Evolutionary conservation across 2,888 invertebrate species (phyloP).

Genomic region (Rhopalosiphum nymphaeae): DNA sequence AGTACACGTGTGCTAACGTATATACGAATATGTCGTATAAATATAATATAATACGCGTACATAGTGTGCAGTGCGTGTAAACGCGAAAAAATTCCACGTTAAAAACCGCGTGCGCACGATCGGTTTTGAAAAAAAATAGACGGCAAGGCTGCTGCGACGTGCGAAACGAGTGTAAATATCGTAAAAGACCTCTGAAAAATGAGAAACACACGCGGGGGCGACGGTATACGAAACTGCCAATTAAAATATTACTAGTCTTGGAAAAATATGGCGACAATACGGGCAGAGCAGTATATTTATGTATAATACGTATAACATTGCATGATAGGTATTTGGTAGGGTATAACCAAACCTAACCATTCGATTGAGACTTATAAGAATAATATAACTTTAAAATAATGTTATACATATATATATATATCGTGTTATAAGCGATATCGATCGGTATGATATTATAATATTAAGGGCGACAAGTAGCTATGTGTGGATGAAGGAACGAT

Average conservation of each 20-base stretch:
- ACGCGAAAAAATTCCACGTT: background rate
- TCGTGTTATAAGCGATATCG: background rate
- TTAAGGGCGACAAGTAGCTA: background rate
- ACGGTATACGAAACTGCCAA: conserved; percentile 16
- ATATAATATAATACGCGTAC: background rate
- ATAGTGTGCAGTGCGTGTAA: background rate
- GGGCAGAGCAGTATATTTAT: background rate
- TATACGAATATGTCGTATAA: background rate
- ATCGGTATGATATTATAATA: background rate
- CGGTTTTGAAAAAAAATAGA: background rate
- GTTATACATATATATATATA: background rate
- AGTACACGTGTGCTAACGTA: background rate
- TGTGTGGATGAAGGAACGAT: background rate
- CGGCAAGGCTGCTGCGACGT: background rate
- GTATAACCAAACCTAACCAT: background rate
- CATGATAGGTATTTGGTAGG: background rate
- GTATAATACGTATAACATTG: background rate
- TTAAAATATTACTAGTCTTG: background rate
- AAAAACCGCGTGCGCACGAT: background rate
- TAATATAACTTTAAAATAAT: background rate
- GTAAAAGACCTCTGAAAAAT: background rate
- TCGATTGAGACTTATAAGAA: background rate
- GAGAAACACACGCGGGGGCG: background rate
- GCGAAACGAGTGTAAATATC: background rate
- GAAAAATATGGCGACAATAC: background rate